Evolutionary conservation across 2,797 vertebrate species (phyloP).

Genomic region (Myripristis murdjan): DNA sequence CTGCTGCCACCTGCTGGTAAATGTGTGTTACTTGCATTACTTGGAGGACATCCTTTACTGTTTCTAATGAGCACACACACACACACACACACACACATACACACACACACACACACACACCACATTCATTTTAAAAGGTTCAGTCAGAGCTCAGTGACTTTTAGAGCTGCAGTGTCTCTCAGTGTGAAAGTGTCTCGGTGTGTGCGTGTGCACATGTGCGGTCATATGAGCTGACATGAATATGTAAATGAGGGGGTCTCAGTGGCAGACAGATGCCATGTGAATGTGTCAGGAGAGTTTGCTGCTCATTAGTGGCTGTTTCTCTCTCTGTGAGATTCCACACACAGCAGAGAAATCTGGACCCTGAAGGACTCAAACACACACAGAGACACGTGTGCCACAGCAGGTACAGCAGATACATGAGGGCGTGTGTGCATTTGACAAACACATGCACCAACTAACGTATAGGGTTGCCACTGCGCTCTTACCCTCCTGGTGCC

Average conservation of each 20-base stretch:
- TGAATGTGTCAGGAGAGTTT: constrained; percentile 26
- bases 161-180: too few relatives aligned
- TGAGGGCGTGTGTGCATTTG: not conserved
- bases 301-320: constrained; percentile 33
- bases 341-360: constrained; percentile 57
- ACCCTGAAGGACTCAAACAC: constrained; percentile 7
- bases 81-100: not conserved
- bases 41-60: too few relatives aligned
- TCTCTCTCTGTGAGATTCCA: constrained; percentile 70
- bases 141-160: too few relatives aligned
- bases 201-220: not conserved
- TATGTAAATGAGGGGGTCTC: not conserved
- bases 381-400: constrained; percentile 28
- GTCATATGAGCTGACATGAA: too few relatives aligned
- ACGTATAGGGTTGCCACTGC: too few relatives aligned
- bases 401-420: constrained; percentile 17
- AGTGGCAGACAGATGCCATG: constrained; percentile 39
- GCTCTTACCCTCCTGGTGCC: too few relatives aligned
- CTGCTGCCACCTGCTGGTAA: constrained; percentile 50
- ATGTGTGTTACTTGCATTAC: not conserved
- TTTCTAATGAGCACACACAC: not conserved
- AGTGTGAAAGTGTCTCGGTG: not conserved
- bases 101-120: too few relatives aligned
- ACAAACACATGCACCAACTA: too few relatives aligned
- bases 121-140: too few relatives aligned